Base-by-base conservation (phyloP, 2,113 vertebrate species). In the Sigmodon hispidus region DNA sequence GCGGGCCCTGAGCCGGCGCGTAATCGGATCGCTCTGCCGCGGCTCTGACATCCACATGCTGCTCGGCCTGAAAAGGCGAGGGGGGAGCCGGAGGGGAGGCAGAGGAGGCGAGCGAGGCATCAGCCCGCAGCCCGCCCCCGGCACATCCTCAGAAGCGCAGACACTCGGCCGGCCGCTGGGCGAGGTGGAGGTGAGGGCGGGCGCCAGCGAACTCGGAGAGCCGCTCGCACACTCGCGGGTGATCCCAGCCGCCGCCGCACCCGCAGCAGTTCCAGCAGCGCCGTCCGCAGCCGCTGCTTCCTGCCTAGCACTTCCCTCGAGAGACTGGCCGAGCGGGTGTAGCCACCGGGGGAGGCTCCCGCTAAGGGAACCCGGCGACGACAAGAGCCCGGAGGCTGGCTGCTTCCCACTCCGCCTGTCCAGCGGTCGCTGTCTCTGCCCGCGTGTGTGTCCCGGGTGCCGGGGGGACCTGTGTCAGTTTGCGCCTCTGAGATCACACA, bases 1-100 rank as follows among this genome's bases (percentile, higher is more conserved):
- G 99, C 99, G 99, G 99, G 98, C 97, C 98, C 98, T 98, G 99
- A 98, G 98, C 98, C 98, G 98, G 98, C 98, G 98, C 99, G 99
- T 99, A 99, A 99, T 98, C 98, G 98, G 99, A 99, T 98, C 98
- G 99, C 97, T 97, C 98, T 89, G 98, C 98, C 99, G 98, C 98
- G 97, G 97, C 98, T 93, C 98, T 98, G 98, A 97, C 98, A 98
- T 98, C 98, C 98, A 98, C 98, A 98, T 98, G 98, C 98, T 96
- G 98, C 97, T 97, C 97, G 77, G 98, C 98, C 98, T 98, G 98
- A 98, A 98, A 98, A 98, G 98, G 98, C 98, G 55, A 45, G 97
- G 95, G 97, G 98, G 98, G 95, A 98, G 97, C 96, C 94, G 90
- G 93, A 87, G 91, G 97, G 98, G 94, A 98, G 96, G 92, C 98